Conservation (phyloP, 1,140 invertebrate genomes). For the Neuroterus valhalla region DNA sequence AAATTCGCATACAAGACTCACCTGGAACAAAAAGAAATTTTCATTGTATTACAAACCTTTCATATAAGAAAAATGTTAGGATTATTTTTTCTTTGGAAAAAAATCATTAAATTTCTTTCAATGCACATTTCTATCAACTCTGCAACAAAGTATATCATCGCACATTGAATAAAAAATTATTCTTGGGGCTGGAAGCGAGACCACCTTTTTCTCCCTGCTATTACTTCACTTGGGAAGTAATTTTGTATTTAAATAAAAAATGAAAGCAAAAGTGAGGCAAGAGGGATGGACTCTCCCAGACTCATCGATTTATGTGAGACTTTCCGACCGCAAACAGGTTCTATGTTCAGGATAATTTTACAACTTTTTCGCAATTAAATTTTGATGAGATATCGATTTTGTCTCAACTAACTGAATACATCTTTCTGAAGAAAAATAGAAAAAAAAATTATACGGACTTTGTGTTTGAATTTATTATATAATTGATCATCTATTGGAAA, state of each 20-base stretch:
- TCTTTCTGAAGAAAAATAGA: neutral
- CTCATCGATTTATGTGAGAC: constrained; percentile 12
- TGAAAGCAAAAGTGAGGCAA: constrained; percentile 7
- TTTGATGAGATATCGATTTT: too few species aligned
- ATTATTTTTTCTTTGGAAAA: too few species aligned
- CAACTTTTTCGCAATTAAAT: constrained; percentile 58
- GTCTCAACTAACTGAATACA: too few species aligned
- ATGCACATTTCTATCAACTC: neutral
- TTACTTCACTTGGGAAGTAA: neutral
- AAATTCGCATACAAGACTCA: neutral
- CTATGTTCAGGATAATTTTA: constrained; percentile 51
- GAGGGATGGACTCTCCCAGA: neutral
- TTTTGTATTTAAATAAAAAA: constrained; percentile 16
- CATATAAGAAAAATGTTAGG: too few species aligned
- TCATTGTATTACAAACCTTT: too few species aligned
- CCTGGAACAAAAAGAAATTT: neutral
- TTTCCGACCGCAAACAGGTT: constrained; percentile 1
- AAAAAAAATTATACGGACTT: constrained; percentile 15
- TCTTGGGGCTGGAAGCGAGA: neutral
- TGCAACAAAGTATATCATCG: constrained; percentile 4
- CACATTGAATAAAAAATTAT: neutral
- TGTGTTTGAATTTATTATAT: constrained; percentile 17
- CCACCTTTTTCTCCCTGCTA: neutral
- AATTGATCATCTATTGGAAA: too few species aligned
- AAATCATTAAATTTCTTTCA: too few species aligned